These are phyloP conservation scores for Lophura swinhoii DNA, from an alignment of 2,797 vertebrate species.

Conservation along the genomic window DNA sequence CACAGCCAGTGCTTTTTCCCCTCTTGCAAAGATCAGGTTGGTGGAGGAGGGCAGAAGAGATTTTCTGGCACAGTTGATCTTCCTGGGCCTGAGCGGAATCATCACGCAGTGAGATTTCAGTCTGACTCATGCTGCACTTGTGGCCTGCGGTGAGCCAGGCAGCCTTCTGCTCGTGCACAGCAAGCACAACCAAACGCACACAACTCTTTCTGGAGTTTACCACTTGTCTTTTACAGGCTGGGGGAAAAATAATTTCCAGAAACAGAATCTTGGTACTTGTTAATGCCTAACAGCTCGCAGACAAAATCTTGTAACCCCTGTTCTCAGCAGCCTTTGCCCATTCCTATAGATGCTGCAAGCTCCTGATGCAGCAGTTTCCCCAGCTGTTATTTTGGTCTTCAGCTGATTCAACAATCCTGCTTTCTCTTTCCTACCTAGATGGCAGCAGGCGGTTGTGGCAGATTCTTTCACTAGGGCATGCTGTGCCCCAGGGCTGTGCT, in stretches of 20 bases:
- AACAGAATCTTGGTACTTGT: neutral
- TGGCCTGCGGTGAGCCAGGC: neutral
- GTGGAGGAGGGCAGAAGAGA: neutral
- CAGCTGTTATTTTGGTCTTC: constrained; percentile 59
- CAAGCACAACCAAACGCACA: neutral
- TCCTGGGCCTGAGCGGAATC: neutral
- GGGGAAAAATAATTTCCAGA: neutral
- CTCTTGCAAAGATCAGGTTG: neutral
- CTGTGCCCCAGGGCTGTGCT: neutral
- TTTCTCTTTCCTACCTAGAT: constrained; percentile 50
- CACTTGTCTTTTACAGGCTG: neutral
- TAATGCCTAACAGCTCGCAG: neutral
- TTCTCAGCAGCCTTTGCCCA: neutral
- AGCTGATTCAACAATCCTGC: constrained; percentile 55
- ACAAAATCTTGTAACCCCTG: neutral
- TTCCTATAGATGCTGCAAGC: neutral
- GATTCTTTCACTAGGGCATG: constrained; percentile 44
- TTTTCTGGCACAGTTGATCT: neutral
- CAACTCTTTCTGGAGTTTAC: neutral
- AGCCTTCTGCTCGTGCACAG: neutral
- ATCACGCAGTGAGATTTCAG: neutral
- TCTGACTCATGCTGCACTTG: neutral
- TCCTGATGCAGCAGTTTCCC: constrained; percentile 18
- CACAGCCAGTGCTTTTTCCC: rapidly evolving
- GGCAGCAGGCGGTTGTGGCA: constrained; percentile 22